Evolutionary conservation across 2,888 invertebrate genomes (phyloP).

Genomic region (Trichopoda pennipes): DNA sequence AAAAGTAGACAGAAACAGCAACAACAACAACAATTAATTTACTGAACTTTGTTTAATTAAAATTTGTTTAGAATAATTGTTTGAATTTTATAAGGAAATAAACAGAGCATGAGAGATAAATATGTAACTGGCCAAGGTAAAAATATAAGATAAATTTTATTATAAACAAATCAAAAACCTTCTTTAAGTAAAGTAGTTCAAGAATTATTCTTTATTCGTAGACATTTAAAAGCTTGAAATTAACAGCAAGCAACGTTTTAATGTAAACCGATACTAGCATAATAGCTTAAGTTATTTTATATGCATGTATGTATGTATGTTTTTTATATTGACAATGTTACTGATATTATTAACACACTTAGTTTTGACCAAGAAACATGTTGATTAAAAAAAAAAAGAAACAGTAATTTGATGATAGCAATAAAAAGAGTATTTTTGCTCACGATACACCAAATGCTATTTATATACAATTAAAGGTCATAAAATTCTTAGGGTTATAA

Average conservation of each 20-base stretch:
- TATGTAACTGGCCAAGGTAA: slow-evolving; percentile 57
- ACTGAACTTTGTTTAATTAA: background rate
- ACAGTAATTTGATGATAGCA: slow-evolving; percentile 15
- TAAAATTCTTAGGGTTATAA: too few species aligned
- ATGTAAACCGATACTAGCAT: slow-evolving; percentile 32
- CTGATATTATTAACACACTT: slow-evolving; percentile 31
- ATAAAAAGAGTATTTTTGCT: too few species aligned
- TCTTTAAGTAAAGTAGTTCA: slow-evolving; percentile 53
- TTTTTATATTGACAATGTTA: slow-evolving; percentile 38
- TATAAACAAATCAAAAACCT: background rate
- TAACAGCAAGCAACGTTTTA: slow-evolving; percentile 2
- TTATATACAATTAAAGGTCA: too few species aligned
- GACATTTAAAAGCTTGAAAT: slow-evolving; percentile 3
- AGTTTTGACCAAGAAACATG: slow-evolving; percentile 46
- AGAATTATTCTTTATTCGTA: slow-evolving; percentile 48
- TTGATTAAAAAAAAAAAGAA: background rate
- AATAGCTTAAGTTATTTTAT: background rate
- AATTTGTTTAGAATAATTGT: slow-evolving; percentile 1
- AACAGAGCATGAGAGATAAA: slow-evolving; percentile 62
- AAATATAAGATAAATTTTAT: slow-evolving; percentile 29
- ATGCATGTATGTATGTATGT: too few species aligned
- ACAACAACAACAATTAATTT: background rate
- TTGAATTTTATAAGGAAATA: slow-evolving; percentile 35
- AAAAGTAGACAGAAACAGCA: background rate
- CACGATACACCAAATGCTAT: background rate